Evolutionary conservation across 2,888 invertebrate species (phyloP), one percentile per base, ranked within the genome.

Genomic region (Agrilus biguttatus): DNA sequence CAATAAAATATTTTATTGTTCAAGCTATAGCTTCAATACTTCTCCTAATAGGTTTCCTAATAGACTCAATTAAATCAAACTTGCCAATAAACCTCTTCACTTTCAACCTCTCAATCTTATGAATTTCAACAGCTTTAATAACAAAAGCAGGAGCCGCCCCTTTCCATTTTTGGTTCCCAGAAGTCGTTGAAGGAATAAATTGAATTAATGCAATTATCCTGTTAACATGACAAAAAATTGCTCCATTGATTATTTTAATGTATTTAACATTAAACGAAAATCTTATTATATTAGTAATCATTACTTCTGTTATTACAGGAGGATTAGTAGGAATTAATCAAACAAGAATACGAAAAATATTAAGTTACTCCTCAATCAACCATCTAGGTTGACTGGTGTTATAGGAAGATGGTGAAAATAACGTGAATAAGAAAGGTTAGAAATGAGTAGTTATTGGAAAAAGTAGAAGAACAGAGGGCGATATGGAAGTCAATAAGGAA

Each of bases 141-240:
- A 61, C 72, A 64, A 75, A 74, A 72, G 69, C 71, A 67, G 75
- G 75, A 50, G 66, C 72, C 0, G 63, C 69, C 6, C 75, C 75
- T 0, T 74, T 77, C 41, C 74, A 75, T 61, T 72, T 72, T 55
- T 77, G 75, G 70, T 76, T 73, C 17, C 73, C 73, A 1, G 71
- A 70, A 65, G 67, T 77, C 57, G 68, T 73, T 53, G 73, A 73
- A 67, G 74, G 73, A 2, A 52, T 76, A 67, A 63, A 60, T 23
- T 77, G 75, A 74, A 59, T 68, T 49, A 75, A 73, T 63, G 59
- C 64, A 47, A 61, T 75, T 55, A 63, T 76, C 56, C 59, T 76
- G 67, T 65, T 75, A 65, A 73, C 73, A 0, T 76, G 75, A 68
- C 77, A 78, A 75, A 78, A 78, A 74, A 70, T 77, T 66, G 68